phyloP scores from a whole-genome alignment of 2,888 invertebrate species.

The Trileptium ribeirensis region DNA sequence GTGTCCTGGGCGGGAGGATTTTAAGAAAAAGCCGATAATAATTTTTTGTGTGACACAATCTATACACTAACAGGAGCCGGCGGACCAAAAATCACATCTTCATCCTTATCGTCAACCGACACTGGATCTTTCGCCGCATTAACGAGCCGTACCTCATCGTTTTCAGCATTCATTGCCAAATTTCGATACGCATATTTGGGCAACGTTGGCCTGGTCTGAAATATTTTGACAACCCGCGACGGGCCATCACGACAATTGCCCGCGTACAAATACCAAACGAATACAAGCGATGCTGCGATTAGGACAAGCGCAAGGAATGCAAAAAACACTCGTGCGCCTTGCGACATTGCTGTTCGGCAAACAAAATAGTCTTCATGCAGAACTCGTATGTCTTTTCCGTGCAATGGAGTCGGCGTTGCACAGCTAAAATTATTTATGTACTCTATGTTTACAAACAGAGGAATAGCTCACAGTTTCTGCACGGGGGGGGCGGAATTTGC shows the following conservation, averaged over 20 bases:
- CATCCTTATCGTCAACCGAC: background rate
- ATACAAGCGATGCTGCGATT: background rate
- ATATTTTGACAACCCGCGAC: background rate
- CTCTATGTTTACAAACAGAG: too few species aligned
- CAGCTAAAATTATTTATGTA: slow-evolving; percentile 16
- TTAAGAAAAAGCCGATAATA: too few species aligned
- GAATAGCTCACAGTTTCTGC: too few species aligned
- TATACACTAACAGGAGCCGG: background rate
- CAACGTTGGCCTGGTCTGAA: background rate
- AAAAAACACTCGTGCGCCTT: slow-evolving; percentile 2
- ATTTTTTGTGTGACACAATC: too few species aligned
- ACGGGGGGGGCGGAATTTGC: too few species aligned
- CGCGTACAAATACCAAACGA: slow-evolving; percentile 10
- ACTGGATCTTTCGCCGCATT: background rate
- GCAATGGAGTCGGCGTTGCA: background rate
- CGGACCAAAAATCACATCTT: background rate
- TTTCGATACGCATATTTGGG: slow-evolving; percentile 21
- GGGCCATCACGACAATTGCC: background rate
- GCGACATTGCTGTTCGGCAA: background rate
- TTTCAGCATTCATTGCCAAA: slow-evolving; percentile 5
- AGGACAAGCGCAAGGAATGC: background rate
- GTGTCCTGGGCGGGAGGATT: too few species aligned
- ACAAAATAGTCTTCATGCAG: background rate
- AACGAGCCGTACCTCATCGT: slow-evolving; percentile 5
- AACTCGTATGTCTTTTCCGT: background rate